These are phyloP conservation scores for Drosophila teissieri DNA, from an alignment of 1,140 invertebrate species.

Conservation along the genomic window DNA sequence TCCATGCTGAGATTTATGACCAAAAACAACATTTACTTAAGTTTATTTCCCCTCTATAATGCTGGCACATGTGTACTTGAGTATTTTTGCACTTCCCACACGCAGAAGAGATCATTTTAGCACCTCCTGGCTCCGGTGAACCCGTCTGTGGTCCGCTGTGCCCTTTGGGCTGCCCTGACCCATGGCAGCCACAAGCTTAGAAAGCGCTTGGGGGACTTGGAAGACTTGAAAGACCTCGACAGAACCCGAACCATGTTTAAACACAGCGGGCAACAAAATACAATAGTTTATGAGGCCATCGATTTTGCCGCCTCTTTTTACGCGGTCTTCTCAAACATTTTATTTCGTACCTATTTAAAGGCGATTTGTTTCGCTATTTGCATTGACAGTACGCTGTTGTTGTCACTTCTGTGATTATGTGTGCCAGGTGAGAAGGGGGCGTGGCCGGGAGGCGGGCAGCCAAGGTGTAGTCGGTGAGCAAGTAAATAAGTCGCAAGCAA, in stretches of 20 bases:
- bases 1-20: constrained; percentile 3
- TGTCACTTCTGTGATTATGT: constrained; percentile 49
- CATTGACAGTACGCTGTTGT: constrained; percentile 52
- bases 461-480: constrained; percentile 48
- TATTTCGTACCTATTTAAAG: constrained; percentile 66
- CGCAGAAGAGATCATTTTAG: constrained; percentile 20
- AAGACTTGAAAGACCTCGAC: constrained; percentile 32
- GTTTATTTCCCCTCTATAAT: neutral
- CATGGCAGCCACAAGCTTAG: constrained; percentile 59
- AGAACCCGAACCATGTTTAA: constrained; percentile 35
- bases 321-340: constrained; percentile 56
- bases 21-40: constrained; percentile 8
- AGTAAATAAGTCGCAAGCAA: constrained; percentile 67
- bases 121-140: constrained; percentile 44
- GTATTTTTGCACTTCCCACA: constrained; percentile 17
- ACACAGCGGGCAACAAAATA: constrained; percentile 22
- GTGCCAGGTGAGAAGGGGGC: constrained; percentile 51
- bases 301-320: constrained; percentile 60
- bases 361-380: constrained; percentile 70
- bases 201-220: constrained; percentile 38
- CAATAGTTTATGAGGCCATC: constrained; percentile 75
- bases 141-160: constrained; percentile 33
- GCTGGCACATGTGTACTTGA: neutral
- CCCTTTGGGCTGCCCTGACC: constrained; percentile 68
- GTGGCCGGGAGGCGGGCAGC: constrained; percentile 19